Percentiles rank a stretch among this genome's conserved stretches.
These are phyloP conservation scores for Darevskia mixta DNA, from an alignment of 2,797 vertebrate species.

Conservation along the genomic window DNA sequence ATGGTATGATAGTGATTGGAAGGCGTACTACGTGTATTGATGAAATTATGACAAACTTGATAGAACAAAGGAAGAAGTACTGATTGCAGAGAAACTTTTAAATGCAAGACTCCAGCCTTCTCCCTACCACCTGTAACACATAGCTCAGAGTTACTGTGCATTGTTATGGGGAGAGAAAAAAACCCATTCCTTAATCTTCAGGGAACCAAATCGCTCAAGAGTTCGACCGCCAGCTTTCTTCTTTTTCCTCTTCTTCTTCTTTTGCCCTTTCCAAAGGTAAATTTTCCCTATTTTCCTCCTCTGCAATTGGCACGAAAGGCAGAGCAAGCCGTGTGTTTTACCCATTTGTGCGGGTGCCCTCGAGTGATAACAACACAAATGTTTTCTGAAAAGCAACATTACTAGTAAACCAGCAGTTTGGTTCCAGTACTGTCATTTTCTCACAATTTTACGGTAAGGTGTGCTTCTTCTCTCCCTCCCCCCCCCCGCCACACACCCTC, in stretches of 20 bases:
- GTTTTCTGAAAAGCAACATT: slow-evolving; percentile 21
- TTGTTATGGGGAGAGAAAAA: neutral
- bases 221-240: neutral
- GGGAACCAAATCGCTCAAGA: slow-evolving; percentile 10
- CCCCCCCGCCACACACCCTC: neutral
- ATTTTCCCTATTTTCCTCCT: slow-evolving; percentile 19
- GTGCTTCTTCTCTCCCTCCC: neutral
- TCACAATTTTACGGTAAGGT: neutral
- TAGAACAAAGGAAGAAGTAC: neutral
- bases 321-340: neutral
- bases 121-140: neutral
- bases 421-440: slow-evolving; percentile 28
- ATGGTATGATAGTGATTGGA: neutral
- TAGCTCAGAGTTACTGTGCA: too few species aligned
- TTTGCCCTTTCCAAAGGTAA: neutral
- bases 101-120: neutral
- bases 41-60: neutral
- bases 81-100: neutral
- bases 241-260: neutral
- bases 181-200: neutral
- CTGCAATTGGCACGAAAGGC: slow-evolving; percentile 19
- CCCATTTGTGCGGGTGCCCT: neutral
- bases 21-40: neutral
- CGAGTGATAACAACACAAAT: neutral
- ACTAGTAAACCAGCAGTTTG: slow-evolving; percentile 25